Evolutionary conservation across 23 tunicate species (phyloP).

Genomic region (Oikopleura vanhoeffeni): DNA sequence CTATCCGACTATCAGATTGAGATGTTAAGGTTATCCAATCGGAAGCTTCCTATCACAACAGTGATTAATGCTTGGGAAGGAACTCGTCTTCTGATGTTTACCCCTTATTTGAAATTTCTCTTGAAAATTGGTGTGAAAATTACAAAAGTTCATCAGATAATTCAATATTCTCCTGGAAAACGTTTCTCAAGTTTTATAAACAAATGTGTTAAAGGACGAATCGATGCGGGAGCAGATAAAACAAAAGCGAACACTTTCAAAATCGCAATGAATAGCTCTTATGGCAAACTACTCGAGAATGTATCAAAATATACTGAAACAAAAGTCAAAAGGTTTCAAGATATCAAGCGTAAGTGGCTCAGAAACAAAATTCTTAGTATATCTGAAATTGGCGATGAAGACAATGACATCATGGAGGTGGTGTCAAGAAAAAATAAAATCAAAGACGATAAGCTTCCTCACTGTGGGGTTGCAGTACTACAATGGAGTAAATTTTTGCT

Average conservation of each 20-base stretch:
- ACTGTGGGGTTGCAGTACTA: neutral
- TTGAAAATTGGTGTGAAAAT: neutral
- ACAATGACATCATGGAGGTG: too few species aligned
- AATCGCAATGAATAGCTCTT: neutral
- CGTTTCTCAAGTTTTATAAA: neutral
- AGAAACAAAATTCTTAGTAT: too few species aligned
- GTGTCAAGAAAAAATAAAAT: neutral
- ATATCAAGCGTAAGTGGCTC: neutral
- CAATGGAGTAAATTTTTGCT: neutral
- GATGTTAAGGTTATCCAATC: neutral
- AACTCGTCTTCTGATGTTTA: neutral
- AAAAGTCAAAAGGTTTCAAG: neutral
- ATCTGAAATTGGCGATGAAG: too few species aligned
- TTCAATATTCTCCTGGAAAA: neutral
- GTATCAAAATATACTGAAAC: neutral
- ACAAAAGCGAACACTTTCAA: neutral
- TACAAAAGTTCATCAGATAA: neutral
- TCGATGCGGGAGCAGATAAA: neutral
- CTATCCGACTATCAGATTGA: neutral
- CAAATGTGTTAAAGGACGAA: neutral
- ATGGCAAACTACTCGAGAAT: neutral
- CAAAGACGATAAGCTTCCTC: neutral
- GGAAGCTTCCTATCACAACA: neutral
- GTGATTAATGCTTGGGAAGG: neutral
- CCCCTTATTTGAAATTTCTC: neutral